Conservation (phyloP, 2,113 vertebrate species). For the Pteronura brasiliensis region DNA sequence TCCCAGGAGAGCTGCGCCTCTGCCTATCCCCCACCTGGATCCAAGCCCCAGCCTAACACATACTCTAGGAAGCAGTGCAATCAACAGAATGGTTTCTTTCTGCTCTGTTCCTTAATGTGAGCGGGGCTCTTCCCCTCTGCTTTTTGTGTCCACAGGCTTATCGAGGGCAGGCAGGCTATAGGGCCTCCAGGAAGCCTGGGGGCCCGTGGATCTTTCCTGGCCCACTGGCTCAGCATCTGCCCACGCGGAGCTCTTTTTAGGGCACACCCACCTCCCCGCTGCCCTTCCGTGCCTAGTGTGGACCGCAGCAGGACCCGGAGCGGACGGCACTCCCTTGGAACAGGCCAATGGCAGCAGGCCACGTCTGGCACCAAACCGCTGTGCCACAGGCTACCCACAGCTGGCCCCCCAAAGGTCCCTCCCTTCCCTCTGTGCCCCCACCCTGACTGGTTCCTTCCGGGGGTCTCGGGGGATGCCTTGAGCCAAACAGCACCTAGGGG, state of each 20-base stretch:
- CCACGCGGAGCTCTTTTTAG: background rate
- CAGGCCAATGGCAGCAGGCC: background rate
- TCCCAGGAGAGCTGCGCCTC: background rate
- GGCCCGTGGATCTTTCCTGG: background rate
- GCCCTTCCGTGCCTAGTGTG: fast-evolving
- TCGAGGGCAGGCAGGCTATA: background rate
- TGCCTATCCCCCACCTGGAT: no score
- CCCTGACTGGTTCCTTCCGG: background rate
- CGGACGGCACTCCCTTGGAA: background rate
- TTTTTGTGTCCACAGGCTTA: background rate
- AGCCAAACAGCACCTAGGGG: background rate
- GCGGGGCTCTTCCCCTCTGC: background rate
- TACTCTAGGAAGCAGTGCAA: no score
- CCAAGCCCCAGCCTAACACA: background rate
- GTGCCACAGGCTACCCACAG: background rate
- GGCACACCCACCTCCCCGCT: no score
- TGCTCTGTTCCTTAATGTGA: background rate
- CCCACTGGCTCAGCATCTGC: background rate
- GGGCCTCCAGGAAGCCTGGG: background rate
- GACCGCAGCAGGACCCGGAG: background rate
- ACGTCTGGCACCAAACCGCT: background rate
- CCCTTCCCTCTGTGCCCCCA: background rate
- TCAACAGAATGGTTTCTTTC: background rate
- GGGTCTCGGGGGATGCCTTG: background rate
- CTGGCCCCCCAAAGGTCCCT: background rate